A percentile compares a stretch with the other conserved stretches of the same genome.
phyloP scores from a whole-genome alignment of 2,888 invertebrate species.

The Dicranocentrus wangi region DNA sequence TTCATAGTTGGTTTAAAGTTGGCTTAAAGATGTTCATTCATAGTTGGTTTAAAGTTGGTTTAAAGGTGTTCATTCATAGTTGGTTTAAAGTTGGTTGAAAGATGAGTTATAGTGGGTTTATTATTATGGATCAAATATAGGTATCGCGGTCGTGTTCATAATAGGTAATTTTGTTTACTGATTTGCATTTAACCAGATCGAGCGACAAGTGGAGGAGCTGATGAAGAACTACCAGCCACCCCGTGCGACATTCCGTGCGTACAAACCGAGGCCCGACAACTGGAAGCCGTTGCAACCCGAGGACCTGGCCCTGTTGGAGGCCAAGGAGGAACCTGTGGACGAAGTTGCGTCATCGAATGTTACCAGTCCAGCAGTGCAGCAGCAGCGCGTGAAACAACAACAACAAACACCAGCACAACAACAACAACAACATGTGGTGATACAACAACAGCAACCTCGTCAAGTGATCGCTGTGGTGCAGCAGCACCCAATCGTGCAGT shows the following conservation, averaged over 20 bases:
- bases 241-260: constrained; percentile 5
- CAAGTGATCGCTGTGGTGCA: not conserved
- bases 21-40: too few species aligned
- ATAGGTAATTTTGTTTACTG: not conserved
- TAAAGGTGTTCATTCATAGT: too few species aligned
- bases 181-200: constrained; percentile 5
- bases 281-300: not conserved
- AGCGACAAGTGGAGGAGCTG: constrained; percentile 16
- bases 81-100: too few species aligned
- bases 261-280: constrained; percentile 5
- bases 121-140: not conserved
- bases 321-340: not conserved
- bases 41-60: too few species aligned
- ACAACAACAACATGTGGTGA: too few species aligned
- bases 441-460: not conserved
- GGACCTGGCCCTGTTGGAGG: constrained; percentile 1
- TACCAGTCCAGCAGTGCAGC: not conserved
- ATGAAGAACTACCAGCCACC: constrained; percentile 22
- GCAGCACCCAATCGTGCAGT: not conserved
- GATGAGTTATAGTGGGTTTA: not conserved
- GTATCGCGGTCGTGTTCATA: not conserved
- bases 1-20: too few species aligned
- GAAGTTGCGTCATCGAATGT: not conserved
- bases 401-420: not conserved
- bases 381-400: not conserved